Conservation (phyloP, 2,888 invertebrate genomes). For the Cephus pygmeus region DNA sequence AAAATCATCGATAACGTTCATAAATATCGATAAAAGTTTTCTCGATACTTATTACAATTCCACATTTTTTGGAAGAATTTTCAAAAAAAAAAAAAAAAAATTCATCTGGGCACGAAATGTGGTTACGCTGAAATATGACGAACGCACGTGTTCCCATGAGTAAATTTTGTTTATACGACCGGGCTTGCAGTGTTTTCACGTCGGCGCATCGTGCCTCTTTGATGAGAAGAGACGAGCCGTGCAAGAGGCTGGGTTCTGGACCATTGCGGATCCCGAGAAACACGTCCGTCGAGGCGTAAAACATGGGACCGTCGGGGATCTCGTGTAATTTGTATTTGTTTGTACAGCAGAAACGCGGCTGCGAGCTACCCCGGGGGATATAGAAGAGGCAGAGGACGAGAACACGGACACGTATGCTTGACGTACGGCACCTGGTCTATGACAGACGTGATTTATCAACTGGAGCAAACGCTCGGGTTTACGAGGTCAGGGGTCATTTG, state of each 20-base stretch:
- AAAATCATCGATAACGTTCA: background rate
- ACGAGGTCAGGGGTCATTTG: slow-evolving; percentile 2
- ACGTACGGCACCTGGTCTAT: slow-evolving; percentile 48
- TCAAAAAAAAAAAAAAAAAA: background rate
- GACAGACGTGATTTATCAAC: slow-evolving; percentile 51
- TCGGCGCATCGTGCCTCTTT: slow-evolving; percentile 46
- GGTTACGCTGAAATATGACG: slow-evolving; percentile 36
- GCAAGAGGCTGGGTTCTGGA: slow-evolving; percentile 32
- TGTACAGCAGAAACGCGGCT: slow-evolving; percentile 19
- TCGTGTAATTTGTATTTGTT: slow-evolving; percentile 46
- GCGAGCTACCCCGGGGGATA: background rate
- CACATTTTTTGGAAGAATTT: background rate
- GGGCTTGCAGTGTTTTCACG: slow-evolving; percentile 17
- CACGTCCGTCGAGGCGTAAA: slow-evolving; percentile 45
- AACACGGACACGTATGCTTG: slow-evolving; percentile 32
- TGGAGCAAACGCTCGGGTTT: slow-evolving; percentile 6
- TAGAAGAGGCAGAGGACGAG: background rate
- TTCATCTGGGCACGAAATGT: background rate
- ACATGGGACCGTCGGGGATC: slow-evolving; percentile 37
- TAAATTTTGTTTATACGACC: slow-evolving; percentile 45
- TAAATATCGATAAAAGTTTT: no score
- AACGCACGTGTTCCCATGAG: slow-evolving; percentile 41
- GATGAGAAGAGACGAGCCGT: slow-evolving; percentile 52
- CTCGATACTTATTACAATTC: no score
- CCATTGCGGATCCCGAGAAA: slow-evolving; percentile 47